Percentiles rank a stretch among this genome's conserved stretches.
Conservation (phyloP, 2,113 vertebrate species). For the Hippocampus guttulatus region DNA sequence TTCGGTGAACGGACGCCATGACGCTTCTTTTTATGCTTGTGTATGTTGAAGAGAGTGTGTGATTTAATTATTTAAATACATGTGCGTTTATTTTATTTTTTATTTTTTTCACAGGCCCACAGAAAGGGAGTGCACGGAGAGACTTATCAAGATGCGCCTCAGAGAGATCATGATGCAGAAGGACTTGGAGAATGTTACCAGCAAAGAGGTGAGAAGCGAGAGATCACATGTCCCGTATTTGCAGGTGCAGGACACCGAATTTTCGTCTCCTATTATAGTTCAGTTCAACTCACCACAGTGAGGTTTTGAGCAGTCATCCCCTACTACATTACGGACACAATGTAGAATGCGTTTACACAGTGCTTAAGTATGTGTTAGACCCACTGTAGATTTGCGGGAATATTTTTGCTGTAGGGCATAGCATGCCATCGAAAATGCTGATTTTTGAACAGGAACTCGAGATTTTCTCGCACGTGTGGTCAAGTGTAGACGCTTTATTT, state of each 20-base stretch:
- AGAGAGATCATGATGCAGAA: constrained; percentile 99
- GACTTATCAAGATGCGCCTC: constrained; percentile 89
- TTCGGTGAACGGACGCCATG: constrained; percentile 28
- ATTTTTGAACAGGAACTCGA: background rate
- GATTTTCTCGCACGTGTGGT: background rate
- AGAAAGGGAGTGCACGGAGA: constrained; percentile 89
- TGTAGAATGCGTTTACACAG: too few species aligned
- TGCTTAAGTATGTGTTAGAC: too few species aligned
- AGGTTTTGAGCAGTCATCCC: background rate
- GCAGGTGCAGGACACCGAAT: background rate
- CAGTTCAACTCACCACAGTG: background rate
- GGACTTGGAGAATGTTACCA: constrained; percentile 96
- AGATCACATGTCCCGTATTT: constrained; percentile 8
- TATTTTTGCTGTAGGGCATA: background rate
- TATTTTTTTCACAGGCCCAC: constrained; percentile 79
- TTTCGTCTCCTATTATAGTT: background rate
- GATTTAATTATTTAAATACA: background rate
- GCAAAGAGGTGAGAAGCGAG: constrained; percentile 82
- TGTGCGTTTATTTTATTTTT: constrained; percentile 15
- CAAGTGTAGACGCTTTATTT: background rate
- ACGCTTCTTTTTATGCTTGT: constrained; percentile 8
- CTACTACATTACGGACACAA: too few species aligned
- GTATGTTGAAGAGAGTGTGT: background rate
- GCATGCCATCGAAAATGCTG: background rate
- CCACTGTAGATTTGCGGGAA: background rate